Evolutionary conservation across 2,113 vertebrate genomes (phyloP).

Genomic region (Melanostigma gelatinosum): DNA sequence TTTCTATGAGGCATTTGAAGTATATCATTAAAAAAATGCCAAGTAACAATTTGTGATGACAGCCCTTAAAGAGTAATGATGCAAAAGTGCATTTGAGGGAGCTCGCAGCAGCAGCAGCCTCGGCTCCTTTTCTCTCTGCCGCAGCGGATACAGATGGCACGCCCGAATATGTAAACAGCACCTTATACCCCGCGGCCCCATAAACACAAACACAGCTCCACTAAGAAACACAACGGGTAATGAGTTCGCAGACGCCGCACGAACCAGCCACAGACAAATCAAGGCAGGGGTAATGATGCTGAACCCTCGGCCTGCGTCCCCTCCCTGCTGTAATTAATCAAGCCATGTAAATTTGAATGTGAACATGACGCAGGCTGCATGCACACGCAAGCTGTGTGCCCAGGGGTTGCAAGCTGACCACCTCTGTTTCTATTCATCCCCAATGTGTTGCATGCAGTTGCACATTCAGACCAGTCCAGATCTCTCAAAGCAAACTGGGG

Average conservation of each 20-base stretch:
- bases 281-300: constrained; percentile 60
- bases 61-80: constrained; percentile 35
- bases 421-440: not conserved
- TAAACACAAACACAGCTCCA: constrained; percentile 47
- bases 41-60: constrained; percentile 24
- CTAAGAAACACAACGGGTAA: constrained; percentile 57
- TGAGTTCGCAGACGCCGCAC: constrained; percentile 39
- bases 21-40: constrained; percentile 1
- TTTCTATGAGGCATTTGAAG: constrained; percentile 6
- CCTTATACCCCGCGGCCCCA: constrained; percentile 35
- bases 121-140: not conserved
- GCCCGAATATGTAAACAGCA: constrained; percentile 50
- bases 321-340: constrained; percentile 34
- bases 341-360: constrained; percentile 27
- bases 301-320: constrained; percentile 34
- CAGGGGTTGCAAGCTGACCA: not conserved
- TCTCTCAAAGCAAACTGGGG: not conserved
- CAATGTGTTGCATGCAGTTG: not conserved
- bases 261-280: constrained; percentile 45
- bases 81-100: constrained; percentile 12
- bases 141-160: constrained; percentile 54
- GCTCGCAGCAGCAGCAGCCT: not conserved
- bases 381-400: not conserved
- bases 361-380: constrained; percentile 11
- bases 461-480: not conserved